Evolutionary conservation across 2,888 invertebrate genomes (phyloP).

Genomic region (Leptura quadrifasciata): DNA sequence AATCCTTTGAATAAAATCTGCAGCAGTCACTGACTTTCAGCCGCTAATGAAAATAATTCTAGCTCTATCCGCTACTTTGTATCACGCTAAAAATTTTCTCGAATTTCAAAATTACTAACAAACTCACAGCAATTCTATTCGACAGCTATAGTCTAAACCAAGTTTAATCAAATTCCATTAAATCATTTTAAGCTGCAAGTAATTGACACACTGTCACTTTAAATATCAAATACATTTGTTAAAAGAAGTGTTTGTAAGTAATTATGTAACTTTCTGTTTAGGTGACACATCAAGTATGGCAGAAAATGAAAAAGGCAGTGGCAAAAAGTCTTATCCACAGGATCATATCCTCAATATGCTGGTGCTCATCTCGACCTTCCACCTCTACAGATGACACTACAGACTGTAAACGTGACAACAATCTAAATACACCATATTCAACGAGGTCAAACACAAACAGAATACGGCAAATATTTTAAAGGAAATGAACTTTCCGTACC

Average conservation of each 20-base stretch:
- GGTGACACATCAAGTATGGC: conserved; percentile 80
- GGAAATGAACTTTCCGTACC: conserved; percentile 8
- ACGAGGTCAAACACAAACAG: conserved; percentile 44
- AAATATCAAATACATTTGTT: neutral
- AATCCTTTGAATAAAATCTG: too few species aligned
- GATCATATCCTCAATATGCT: conserved; percentile 63
- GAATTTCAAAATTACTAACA: too few species aligned
- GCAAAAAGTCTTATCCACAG: conserved; percentile 44
- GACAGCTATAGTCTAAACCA: too few species aligned
- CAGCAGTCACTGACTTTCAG: too few species aligned
- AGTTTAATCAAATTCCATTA: too few species aligned
- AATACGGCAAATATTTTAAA: conserved; percentile 1
- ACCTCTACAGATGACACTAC: conserved; percentile 60
- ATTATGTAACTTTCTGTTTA: conserved; percentile 31
- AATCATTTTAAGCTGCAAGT: too few species aligned
- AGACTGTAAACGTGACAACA: conserved; percentile 58
- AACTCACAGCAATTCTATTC: too few species aligned
- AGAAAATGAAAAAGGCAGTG: conserved; percentile 34
- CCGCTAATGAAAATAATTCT: too few species aligned
- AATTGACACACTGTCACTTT: neutral
- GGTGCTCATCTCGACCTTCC: conserved; percentile 55
- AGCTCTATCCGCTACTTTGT: too few species aligned
- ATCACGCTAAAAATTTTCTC: too few species aligned
- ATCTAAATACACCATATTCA: conserved; percentile 47
- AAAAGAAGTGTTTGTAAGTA: neutral